Base-by-base conservation (phyloP, 2,797 vertebrate species). In the Scarus forsteni region DNA sequence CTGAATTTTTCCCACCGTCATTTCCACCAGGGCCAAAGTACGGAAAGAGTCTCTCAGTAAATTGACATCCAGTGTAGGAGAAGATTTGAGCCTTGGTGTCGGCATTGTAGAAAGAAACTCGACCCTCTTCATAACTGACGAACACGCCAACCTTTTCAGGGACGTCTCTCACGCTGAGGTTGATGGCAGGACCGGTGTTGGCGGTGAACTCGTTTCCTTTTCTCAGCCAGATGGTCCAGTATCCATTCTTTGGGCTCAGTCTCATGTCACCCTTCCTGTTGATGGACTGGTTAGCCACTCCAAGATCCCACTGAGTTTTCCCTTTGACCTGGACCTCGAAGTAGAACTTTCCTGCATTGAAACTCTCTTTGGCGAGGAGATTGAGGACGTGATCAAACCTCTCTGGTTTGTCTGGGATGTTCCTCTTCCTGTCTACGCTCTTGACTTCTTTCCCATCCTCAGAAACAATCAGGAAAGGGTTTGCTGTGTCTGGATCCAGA, bases 291-390 rank as follows among this genome's bases (percentile, higher is more conserved):
- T 40, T 75, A 12, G 60, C 88, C 1, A 91, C 82, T 61, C 90
- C 89, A 10, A 91, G 48, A 66, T 80, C 70, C 91, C 92, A 92
- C 14, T 86, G 64, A 0, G 77, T 84, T 72, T 91, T 90, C 52
- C 57, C 72, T 59, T 81, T 84, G 11, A 92, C 84, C 67, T 82
- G 71, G 14, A 88, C 85, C 63, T 92, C 89, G n/a, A 75, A 90
- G 63, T 92, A 91, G 59, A 75, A 87, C 60, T 64, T 88, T 45
- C 79, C 83, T 0, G 54, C 38, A 15, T 70, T 67, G 66, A 92
- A 90, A 7, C 83, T 70, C n/a, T 91, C 60, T 11, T 79, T 88
- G 56, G 81, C 87, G 16, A 92, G 54, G 18, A 91, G 66, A 3
- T 85, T 86, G 1, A 61, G 45, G 54, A 86, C 79, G 1, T 72